Conservation (phyloP, 2,797 vertebrate genomes). For the Coracias cyanogaster region DNA sequence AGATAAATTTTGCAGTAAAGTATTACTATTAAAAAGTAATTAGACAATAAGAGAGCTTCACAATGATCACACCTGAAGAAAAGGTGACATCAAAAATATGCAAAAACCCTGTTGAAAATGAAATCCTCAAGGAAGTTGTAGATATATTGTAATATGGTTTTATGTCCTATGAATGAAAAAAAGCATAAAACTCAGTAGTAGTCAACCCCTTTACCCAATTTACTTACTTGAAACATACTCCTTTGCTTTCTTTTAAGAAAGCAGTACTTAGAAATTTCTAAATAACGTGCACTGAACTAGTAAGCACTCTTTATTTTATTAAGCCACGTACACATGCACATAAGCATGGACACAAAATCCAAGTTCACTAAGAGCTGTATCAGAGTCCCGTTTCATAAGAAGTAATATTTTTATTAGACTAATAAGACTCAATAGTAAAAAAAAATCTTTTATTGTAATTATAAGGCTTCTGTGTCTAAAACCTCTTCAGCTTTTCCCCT, state of each 20-base stretch:
- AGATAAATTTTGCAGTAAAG: neutral
- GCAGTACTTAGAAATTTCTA: neutral
- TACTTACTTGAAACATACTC: neutral
- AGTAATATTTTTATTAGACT: slow-evolving; percentile 12
- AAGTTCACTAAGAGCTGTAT: neutral
- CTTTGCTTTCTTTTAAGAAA: neutral
- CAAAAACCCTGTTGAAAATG: neutral
- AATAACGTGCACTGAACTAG: neutral
- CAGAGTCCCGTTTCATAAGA: neutral
- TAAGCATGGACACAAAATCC: neutral
- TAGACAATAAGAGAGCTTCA: neutral
- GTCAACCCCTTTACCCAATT: neutral
- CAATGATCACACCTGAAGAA: neutral
- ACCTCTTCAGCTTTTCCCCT: neutral
- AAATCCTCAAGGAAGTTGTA: neutral
- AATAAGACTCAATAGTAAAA: neutral
- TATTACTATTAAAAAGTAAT: neutral
- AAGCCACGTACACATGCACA: neutral
- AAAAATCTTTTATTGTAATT: slow-evolving; percentile 11
- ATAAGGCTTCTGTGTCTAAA: neutral
- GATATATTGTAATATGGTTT: neutral
- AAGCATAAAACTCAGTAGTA: neutral
- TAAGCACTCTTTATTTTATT: neutral
- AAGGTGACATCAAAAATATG: neutral
- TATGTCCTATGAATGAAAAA: neutral